Percentiles rank a stretch among this genome's conserved stretches.
phyloP scores from a whole-genome alignment of 2,797 vertebrate species.

The Tauraco hartlaubi region DNA sequence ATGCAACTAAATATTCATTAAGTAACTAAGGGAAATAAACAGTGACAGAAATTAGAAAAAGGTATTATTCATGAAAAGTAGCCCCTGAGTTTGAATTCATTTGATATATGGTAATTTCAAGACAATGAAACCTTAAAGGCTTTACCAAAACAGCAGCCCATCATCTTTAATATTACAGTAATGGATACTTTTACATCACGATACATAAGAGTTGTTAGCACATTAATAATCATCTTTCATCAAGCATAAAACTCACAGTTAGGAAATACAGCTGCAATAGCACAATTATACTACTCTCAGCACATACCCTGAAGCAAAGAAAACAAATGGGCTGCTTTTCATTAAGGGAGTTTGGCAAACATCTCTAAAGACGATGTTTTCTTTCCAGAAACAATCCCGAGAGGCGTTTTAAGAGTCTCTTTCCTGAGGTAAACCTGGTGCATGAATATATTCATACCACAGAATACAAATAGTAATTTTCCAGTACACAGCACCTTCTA shows the following conservation, averaged over 20 bases:
- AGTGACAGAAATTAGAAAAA: background rate
- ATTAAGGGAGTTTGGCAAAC: conserved; percentile 70
- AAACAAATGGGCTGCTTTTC: conserved; percentile 75
- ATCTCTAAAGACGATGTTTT: conserved; percentile 74
- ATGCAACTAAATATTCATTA: background rate
- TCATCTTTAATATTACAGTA: background rate
- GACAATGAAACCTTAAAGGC: background rate
- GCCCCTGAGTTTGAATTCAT: background rate
- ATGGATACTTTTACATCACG: conserved; percentile 20
- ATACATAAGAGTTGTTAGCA: conserved; percentile 53
- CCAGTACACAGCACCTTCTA: background rate
- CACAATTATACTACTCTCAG: conserved; percentile 70
- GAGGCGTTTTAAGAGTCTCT: conserved; percentile 54
- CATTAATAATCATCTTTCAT: conserved; percentile 78
- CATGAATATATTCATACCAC: conserved; percentile 49
- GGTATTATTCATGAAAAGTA: background rate
- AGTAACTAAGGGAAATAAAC: background rate
- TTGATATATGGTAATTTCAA: background rate
- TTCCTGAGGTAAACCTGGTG: conserved; percentile 60
- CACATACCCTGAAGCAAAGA: conserved; percentile 74
- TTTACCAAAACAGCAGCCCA: background rate
- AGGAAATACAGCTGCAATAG: conserved; percentile 78
- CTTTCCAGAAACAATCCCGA: conserved; percentile 63
- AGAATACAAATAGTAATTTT: conserved; percentile 41
- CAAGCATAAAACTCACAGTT: conserved; percentile 72